Base-by-base conservation (phyloP, 2,888 invertebrate genomes). In the Synergus laeviventris region DNA sequence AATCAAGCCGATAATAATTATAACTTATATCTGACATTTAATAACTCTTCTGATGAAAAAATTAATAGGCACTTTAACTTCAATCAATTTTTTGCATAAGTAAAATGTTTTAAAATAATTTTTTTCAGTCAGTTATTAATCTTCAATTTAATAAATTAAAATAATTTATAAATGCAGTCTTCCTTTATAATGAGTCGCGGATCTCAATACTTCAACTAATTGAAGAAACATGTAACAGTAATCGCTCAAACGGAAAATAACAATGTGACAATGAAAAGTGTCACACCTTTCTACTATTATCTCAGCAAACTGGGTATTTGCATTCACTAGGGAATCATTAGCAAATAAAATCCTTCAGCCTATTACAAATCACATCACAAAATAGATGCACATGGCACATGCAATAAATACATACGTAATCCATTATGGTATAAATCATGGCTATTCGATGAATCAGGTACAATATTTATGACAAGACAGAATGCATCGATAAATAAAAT, bases 261-360 rank as follows among this genome's bases (percentile, higher is more conserved):
- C 42, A 42, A 66, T 42, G 42, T 39, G 42, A 70, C 45, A 70
- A 70, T 45, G 66, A 70, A 45, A 70, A 70, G 45, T 70, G 66
- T 70, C 66, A 70, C 66, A 70, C 66, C 66, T 70, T 70, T 70
- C 49, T 70, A 70, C 24, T 49, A 70, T 70, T 70, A 64, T 64
- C 42, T 38, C 64, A 21, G 12, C 4, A 5, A 64, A 31, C 24
- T 64, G 21, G 5, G 39, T n/a, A 70, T 31, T 70, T 45, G 21
- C 21, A 31, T 70, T n/a, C 21, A 70, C 64, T 14, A 24, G 24
- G 31, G 21, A 45, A 45, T 45, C 24, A 45, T 45, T 45, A 45
- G 45, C 45, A 70, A 70, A 70, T 70, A n/a, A 49, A 70, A 45
- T 70, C 66, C 45, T 45, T 70, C 45, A 49, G 45, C 16, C 42